Percentiles rank a stretch among this genome's conserved stretches.
phyloP scores from a whole-genome alignment of 2,797 vertebrate genomes.

The Octomys mimax region DNA sequence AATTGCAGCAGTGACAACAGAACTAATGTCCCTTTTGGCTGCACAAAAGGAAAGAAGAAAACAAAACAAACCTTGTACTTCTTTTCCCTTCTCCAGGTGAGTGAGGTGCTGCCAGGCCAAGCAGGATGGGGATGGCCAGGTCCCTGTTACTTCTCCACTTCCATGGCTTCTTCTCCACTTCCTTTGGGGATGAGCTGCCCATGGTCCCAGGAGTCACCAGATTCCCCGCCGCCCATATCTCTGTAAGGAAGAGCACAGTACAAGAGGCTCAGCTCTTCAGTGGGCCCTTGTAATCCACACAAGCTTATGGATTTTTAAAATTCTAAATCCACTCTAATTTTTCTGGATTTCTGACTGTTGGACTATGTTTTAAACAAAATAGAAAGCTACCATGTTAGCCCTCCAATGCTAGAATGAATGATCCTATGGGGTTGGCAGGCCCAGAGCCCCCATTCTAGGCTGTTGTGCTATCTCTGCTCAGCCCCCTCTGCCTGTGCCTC shows the following conservation, averaged over 20 bases:
- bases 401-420: background rate
- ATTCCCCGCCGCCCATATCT: background rate
- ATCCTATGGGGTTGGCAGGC: background rate
- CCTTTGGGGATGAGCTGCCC: background rate
- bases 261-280: background rate
- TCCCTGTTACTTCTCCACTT: background rate
- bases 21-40: background rate
- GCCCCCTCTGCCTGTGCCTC: background rate
- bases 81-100: background rate
- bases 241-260: background rate
- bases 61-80: background rate
- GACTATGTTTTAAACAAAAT: constrained; percentile 63
- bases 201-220: background rate
- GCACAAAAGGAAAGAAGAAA: background rate
- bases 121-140: too few relatives aligned
- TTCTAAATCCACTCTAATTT: background rate
- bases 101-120: background rate
- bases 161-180: background rate
- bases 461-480: background rate
- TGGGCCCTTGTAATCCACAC: background rate
- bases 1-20: background rate
- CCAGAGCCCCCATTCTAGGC: background rate
- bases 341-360: constrained; percentile 35
- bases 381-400: background rate
- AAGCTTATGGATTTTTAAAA: constrained; percentile 49